Conservation (phyloP, 2,113 vertebrate genomes). For the Pipra filicauda region DNA sequence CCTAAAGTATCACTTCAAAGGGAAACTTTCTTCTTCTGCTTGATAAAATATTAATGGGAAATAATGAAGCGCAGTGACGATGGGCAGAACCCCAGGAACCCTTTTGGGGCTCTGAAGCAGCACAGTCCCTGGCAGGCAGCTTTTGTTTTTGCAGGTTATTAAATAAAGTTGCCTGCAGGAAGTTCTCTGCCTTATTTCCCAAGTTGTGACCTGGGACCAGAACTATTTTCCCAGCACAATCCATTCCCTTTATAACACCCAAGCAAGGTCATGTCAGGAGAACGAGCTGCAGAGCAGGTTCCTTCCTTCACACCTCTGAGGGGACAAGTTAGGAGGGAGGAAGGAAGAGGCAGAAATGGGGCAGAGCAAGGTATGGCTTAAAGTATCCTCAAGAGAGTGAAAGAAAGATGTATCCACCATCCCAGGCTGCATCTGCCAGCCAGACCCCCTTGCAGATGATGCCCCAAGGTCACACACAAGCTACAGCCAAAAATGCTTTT, state of each 20-base stretch:
- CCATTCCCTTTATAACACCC: not conserved
- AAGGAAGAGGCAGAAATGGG: not conserved
- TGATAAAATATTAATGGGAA: slow-evolving; percentile 28
- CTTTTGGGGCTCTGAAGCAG: not conserved
- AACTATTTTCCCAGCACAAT: not conserved
- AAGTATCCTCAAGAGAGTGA: not conserved
- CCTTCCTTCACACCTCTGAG: not conserved
- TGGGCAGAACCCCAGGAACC: not conserved
- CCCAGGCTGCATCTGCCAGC: not conserved
- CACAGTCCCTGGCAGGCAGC: not conserved
- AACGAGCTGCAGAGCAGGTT: not conserved
- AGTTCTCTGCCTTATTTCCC: not conserved
- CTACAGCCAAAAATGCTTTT: not conserved
- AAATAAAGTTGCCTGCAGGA: not conserved
- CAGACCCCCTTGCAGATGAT: not conserved
- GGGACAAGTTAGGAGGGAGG: not conserved
- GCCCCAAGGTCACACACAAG: not conserved
- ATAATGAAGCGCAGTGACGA: accelerated
- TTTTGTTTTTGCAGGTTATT: not conserved
- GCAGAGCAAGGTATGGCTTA: not conserved
- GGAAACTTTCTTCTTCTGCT: not conserved
- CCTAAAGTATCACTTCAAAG: slow-evolving; percentile 46
- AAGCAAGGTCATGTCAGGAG: accelerated
- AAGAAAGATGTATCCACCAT: not conserved
- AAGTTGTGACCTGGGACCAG: not conserved